Percentiles rank a stretch among this genome's conserved stretches.
phyloP scores from a whole-genome alignment of 2,888 invertebrate species.

The Pristionchus exspectatus region DNA sequence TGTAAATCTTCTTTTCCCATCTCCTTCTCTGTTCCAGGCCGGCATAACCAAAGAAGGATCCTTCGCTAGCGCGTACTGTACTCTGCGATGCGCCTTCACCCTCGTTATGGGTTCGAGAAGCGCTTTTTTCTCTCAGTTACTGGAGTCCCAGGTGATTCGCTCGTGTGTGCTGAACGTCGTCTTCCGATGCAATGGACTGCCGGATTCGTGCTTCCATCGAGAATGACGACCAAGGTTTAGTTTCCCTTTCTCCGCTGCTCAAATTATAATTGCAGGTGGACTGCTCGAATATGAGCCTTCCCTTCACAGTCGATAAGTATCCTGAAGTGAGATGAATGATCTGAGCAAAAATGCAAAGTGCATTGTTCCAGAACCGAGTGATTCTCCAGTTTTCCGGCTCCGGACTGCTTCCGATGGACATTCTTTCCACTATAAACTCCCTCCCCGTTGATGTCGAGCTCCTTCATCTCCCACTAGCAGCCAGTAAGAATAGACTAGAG shows the following conservation, averaged over 20 bases:
- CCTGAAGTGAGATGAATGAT: background rate
- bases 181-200: slow-evolving; percentile 29
- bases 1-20: background rate
- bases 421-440: background rate
- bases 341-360: background rate
- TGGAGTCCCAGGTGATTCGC: background rate
- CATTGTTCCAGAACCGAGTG: background rate
- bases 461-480: background rate
- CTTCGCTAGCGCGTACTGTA: background rate
- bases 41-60: background rate
- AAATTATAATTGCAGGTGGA: background rate
- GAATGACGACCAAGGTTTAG: background rate
- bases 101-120: background rate
- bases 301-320: slow-evolving; percentile 26
- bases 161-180: slow-evolving; percentile 11
- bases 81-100: slow-evolving; percentile 27
- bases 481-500: background rate
- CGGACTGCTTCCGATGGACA: background rate
- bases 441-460: background rate
- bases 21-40: background rate
- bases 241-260: background rate
- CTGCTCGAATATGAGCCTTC: slow-evolving; percentile 32
- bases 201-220: background rate
- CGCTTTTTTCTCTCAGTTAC: background rate
- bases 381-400: background rate